These are phyloP conservation scores for Cliona cf. orientalis DNA, from an alignment of 37 sponge, comb jelly and placozoan species.

Conservation along the genomic window DNA sequence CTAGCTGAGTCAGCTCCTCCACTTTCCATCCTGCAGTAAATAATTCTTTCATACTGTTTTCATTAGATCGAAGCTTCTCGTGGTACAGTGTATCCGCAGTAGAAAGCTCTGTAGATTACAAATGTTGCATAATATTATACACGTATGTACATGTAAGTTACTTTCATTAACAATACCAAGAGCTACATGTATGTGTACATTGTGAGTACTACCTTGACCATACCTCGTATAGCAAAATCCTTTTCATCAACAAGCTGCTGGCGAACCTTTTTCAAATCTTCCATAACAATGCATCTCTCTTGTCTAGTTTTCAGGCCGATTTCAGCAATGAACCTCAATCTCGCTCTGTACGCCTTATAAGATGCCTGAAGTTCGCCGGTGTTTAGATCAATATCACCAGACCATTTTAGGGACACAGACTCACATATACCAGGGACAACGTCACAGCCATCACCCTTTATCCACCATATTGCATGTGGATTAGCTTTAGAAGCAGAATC, in stretches of 20 bases:
- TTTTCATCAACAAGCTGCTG: neutral
- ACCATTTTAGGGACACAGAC: slow-evolving; percentile 3
- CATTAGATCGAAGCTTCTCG: neutral
- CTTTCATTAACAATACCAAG: too few species aligned
- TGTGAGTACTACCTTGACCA: neutral
- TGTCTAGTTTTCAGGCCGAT: neutral
- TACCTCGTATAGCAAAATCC: slow-evolving; percentile 10
- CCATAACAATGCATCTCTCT: neutral
- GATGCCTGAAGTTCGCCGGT: neutral
- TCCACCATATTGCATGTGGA: slow-evolving; percentile 20
- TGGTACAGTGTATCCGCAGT: neutral
- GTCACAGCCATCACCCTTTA: slow-evolving; percentile 24
- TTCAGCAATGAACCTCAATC: neutral
- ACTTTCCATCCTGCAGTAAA: slow-evolving; percentile 33
- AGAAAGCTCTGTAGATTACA: neutral
- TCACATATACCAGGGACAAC: slow-evolving; percentile 23
- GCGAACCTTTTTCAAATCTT: neutral
- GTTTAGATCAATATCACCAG: slow-evolving; percentile 17
- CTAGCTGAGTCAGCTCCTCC: slow-evolving; percentile 4
- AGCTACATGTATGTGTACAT: neutral
- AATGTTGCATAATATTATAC: too few species aligned
- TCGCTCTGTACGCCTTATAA: neutral
- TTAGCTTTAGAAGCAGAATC: slow-evolving; percentile 10
- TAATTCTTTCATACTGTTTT: neutral
- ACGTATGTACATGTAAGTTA: too few species aligned